Conservation (phyloP, 2,888 invertebrate genomes). For the Apodemia mormo region DNA sequence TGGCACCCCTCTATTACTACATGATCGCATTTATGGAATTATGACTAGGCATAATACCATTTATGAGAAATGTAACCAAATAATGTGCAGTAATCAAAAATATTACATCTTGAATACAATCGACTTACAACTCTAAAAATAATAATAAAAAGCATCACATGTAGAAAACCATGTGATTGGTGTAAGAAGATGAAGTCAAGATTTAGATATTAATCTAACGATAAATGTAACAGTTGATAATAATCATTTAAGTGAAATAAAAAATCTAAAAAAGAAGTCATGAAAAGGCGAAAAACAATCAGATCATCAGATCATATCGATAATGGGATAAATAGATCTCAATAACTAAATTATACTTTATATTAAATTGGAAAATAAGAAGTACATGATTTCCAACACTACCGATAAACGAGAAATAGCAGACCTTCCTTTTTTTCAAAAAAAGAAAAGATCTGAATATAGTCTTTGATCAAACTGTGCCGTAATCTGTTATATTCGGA, state of each 20-base stretch:
- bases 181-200: neutral
- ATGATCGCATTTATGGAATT: slow-evolving; percentile 43
- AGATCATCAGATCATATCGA: neutral
- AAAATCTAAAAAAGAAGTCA: slow-evolving; percentile 19
- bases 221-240: neutral
- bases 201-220: neutral
- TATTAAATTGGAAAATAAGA: no score
- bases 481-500: no score
- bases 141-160: no score
- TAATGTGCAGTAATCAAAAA: slow-evolving; percentile 26
- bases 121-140: neutral
- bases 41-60: slow-evolving; percentile 23
- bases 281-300: neutral
- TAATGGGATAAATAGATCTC: neutral
- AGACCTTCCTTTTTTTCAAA: no score
- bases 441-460: no score
- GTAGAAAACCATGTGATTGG: neutral
- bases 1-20: slow-evolving; percentile 54
- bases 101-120: slow-evolving; percentile 46
- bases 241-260: no score
- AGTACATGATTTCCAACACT: no score
- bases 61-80: slow-evolving; percentile 20
- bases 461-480: no score
- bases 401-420: no score
- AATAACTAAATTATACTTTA: no score